phyloP scores from a whole-genome alignment of 2,113 vertebrate species.

The Sus scrofa region DNA sequence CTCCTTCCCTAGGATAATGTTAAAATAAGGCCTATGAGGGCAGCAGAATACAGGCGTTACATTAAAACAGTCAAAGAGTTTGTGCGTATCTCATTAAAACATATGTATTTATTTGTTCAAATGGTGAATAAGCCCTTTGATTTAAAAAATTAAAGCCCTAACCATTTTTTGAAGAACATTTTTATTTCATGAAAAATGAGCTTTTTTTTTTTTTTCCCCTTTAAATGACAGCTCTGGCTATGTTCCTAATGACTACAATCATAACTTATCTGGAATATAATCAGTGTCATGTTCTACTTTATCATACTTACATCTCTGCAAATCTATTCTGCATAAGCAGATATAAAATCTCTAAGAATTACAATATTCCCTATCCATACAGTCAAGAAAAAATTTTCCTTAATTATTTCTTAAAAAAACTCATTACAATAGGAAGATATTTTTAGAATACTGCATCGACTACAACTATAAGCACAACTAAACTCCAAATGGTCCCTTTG shows the following conservation, averaged over 20 bases:
- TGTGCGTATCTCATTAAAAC: neutral
- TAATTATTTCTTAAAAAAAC: slow-evolving; percentile 28
- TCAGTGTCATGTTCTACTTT: slow-evolving; percentile 78
- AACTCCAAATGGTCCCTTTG: slow-evolving; percentile 81
- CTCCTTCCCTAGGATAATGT: neutral
- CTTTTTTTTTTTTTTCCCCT: neutral
- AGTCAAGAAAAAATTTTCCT: slow-evolving; percentile 59
- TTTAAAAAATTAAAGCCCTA: neutral
- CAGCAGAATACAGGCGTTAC: neutral
- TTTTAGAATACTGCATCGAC: slow-evolving; percentile 69
- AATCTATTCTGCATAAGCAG: slow-evolving; percentile 75
- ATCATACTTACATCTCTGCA: slow-evolving; percentile 81
- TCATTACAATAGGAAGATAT: slow-evolving; percentile 62
- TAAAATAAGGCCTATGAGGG: neutral
- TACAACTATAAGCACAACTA: slow-evolving; percentile 76
- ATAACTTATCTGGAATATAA: slow-evolving; percentile 82
- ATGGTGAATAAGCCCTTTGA: neutral
- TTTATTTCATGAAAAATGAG: neutral
- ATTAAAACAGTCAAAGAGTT: neutral
- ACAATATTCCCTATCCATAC: slow-evolving; percentile 66
- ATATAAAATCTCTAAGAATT: slow-evolving; percentile 77
- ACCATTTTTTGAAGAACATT: neutral
- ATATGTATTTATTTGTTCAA: neutral
- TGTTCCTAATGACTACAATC: slow-evolving; percentile 73
- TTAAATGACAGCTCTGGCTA: slow-evolving; percentile 20